Evolutionary conservation across 2,888 invertebrate genomes (phyloP), one percentile per base, ranked within the genome.

Genomic region (Lydus trimaculatus): DNA sequence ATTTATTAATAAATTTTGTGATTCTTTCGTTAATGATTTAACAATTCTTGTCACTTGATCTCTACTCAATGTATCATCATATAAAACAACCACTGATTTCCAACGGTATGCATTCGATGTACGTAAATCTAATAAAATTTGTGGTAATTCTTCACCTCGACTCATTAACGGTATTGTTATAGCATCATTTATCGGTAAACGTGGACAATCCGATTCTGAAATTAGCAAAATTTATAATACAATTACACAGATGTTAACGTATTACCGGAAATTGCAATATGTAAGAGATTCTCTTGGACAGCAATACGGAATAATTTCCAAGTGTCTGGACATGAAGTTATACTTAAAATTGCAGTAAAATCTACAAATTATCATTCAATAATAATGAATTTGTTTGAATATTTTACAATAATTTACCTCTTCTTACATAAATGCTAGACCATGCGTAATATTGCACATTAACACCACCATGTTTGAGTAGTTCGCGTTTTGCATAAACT

Each of bases 51-150:
- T 88, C n/a, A 91, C 87, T 86, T 89, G 88, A 78, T 91, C 91
- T 17, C 89, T 86, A 79, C 94, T 90, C 74, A 94, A 87, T 0
- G 91, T 90, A 68, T 90, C 87, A 80, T 95, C 95, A 75, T 93
- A 91, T 28, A 95, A 84, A 52, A 95, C 85, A 52, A 91, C 88
- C 15, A 91, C 90, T 0, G 91, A 89, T 77, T 90, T 91, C 94
- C 94, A 95, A 58, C 89, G 86, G 8, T 94, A 88, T 0, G 90
- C 87, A 60, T 88, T 86, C 48, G 87, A 87, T 6, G 90, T 89
- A 76, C 93, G 88, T 67, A 94, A 86, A 82, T 96, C 95, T 1
- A 94, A 85, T 8, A 95, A 83, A 20, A 95, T 83, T 84, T 95
- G 95, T 0, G 95, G 90, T 69, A 95, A 82, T 83, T 95, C 95